Evolutionary conservation across 2,113 vertebrate genomes (phyloP).

Genomic region (Scartelaos histophorus): DNA sequence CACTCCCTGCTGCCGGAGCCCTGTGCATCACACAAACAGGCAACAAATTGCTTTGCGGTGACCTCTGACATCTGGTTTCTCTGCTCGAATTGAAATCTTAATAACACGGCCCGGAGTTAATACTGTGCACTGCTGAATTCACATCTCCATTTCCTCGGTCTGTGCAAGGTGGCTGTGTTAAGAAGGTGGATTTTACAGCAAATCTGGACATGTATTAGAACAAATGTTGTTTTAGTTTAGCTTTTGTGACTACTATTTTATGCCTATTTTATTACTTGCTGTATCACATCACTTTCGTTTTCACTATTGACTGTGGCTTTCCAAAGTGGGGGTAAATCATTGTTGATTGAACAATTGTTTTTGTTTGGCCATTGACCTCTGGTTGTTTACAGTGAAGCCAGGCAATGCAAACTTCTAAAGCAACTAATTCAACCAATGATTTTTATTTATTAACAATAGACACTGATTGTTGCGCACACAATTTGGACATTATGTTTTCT

Average conservation of each 20-base stretch:
- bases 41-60: constrained; percentile 63
- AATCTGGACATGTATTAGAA: neutral
- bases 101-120: constrained; percentile 1
- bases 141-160: neutral
- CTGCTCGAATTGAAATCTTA: constrained; percentile 28
- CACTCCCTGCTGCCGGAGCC: constrained; percentile 22
- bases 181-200: neutral
- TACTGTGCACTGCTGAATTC: neutral
- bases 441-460: no score
- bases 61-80: constrained; percentile 47
- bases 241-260: neutral
- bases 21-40: constrained; percentile 36
- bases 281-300: neutral
- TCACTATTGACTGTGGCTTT: neutral
- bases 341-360: neutral
- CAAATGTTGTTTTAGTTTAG: neutral
- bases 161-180: neutral
- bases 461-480: no score
- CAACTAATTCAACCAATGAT: no score
- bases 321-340: neutral
- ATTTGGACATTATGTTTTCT: neutral
- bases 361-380: neutral
- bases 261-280: neutral
- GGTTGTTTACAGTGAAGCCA: neutral
- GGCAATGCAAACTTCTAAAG: neutral